Base-by-base conservation (phyloP, 2,888 invertebrate genomes). In the Rhagophthalmus giganteus region DNA sequence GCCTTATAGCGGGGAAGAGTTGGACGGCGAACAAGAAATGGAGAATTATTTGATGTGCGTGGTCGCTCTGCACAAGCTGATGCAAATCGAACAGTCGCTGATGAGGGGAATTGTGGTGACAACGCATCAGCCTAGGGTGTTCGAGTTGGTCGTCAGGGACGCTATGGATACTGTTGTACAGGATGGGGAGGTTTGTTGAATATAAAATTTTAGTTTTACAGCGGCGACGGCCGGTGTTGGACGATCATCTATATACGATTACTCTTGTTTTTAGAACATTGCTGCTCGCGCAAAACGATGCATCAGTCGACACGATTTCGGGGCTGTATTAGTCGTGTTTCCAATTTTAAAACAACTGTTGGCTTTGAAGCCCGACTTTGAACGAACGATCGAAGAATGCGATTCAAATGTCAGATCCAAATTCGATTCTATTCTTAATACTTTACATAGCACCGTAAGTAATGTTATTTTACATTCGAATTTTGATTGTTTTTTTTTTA, bases 101-200 rank as follows among this genome's bases (percentile, higher is more conserved):
- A 87, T 95, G 80, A 83, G 86, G 37, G 90, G 89, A 20, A 87
- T 96, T 5, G 86, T 96, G 66, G 90, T 93, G 5, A 76, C 84
- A 54, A 84, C 87, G 28, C 85, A 90, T 60, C 87, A 92, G 69
- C 86, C 89, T 16, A 83, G 87, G 60, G 88, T 94, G 4, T 89
- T 95, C 68, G 88, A 90, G 59, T 83, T 85, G 28, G 84, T 95
- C 54, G 86, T 94, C 5, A 82, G 86, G 59, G 90, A 89, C 68
- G 88, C 93, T 37, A 85, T 95, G 77, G 89, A 90, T 57, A 78
- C 88, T 45, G 86, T 95, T 9, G 89, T 90, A 0, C 84, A 84
- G 60, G 94, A 94, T 70, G 93, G 93, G 2, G 94, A 94, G 78
- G 87, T 87, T 15, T 2, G 16, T 24, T 5, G 27, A 20, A 5